Conservation (phyloP, 1,140 invertebrate species). For the Drosophila orosa region DNA sequence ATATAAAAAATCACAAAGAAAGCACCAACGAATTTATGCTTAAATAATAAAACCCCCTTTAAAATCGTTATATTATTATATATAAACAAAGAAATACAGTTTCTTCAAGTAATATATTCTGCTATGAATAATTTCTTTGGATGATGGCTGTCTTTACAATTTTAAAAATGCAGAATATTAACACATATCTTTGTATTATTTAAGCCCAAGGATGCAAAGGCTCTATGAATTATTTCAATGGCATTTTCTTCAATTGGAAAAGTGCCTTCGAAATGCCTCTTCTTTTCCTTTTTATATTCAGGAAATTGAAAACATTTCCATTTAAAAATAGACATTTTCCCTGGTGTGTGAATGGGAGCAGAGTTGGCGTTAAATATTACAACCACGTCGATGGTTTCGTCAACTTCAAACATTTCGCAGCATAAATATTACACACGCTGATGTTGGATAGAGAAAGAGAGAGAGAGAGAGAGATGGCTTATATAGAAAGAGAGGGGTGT, state of each 20-base stretch:
- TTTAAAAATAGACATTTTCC: slow-evolving; percentile 9
- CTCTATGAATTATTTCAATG: slow-evolving; percentile 7
- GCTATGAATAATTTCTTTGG: neutral
- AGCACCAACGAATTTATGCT: no score
- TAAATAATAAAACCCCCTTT: no score
- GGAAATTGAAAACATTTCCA: slow-evolving; percentile 18
- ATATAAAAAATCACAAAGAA: neutral
- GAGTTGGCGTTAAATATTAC: slow-evolving; percentile 67
- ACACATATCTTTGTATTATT: neutral
- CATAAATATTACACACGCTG: slow-evolving; percentile 60
- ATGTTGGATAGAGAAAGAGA: neutral
- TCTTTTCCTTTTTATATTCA: slow-evolving; percentile 5
- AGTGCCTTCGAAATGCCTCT: slow-evolving; percentile 9
- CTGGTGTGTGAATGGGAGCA: slow-evolving; percentile 23
- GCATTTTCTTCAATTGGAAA: slow-evolving; percentile 5
- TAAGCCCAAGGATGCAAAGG: neutral
- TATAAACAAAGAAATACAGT: neutral
- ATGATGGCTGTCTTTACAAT: neutral
- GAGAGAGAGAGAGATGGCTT: neutral
- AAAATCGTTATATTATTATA: no score
- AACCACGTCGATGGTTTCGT: slow-evolving; percentile 56
- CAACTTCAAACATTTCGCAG: slow-evolving; percentile 51
- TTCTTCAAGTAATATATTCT: neutral
- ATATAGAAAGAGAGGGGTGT: slow-evolving; percentile 5
- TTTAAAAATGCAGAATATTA: neutral